Evolutionary conservation across 2,797 vertebrate genomes (phyloP).

Genomic region (Anabacerthia variegaticeps): DNA sequence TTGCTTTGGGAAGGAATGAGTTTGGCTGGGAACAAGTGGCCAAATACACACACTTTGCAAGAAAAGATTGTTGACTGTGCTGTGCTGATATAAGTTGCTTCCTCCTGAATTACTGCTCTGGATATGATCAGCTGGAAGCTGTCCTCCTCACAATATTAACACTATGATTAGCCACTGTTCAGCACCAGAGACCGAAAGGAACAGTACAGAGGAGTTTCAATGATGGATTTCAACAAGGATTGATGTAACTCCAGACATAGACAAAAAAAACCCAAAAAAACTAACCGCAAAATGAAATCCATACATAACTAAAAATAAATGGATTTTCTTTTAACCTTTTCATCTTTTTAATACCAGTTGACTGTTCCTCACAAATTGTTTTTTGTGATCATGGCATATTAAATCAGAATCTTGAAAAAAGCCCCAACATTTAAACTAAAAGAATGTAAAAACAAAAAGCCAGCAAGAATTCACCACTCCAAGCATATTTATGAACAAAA

Average conservation of each 20-base stretch:
- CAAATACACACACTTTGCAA: neutral
- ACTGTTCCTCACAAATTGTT: neutral
- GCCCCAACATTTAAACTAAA: neutral
- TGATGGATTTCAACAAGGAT: neutral
- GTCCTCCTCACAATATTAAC: neutral
- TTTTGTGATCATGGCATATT: neutral
- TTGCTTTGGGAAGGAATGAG: neutral
- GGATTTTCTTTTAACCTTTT: neutral
- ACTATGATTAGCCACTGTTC: neutral
- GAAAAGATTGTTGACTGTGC: neutral
- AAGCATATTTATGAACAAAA: neutral
- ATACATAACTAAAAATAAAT: neutral
- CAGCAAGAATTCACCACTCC: neutral
- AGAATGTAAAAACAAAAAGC: neutral
- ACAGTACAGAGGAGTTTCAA: neutral
- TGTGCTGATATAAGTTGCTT: neutral
- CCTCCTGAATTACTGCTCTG: neutral
- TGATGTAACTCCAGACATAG: fast-evolving
- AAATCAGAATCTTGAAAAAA: neutral
- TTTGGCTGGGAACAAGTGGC: neutral
- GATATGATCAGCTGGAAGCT: neutral
- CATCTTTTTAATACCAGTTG: neutral
- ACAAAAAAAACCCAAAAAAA: neutral
- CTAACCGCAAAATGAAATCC: neutral
- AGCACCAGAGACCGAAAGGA: neutral